These are phyloP conservation scores for Plodia interpunctella DNA, from an alignment of 1,140 invertebrate species.

Conservation along the genomic window DNA sequence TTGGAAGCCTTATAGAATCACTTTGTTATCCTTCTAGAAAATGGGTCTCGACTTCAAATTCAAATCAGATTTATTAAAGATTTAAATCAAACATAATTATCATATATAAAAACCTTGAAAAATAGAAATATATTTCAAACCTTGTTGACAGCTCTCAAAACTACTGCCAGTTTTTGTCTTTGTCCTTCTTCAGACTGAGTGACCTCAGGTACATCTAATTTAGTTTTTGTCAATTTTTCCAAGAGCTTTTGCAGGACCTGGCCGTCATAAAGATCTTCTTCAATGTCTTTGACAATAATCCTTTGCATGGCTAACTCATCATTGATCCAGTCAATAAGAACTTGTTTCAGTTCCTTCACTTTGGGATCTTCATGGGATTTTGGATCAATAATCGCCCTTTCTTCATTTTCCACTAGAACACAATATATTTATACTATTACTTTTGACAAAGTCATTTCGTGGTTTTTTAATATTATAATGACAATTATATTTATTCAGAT, in stretches of 20 bases:
- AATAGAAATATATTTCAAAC: conserved; percentile 42
- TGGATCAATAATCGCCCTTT: conserved; percentile 96
- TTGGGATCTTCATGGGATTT: conserved; percentile 91
- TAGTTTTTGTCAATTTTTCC: conserved; percentile 93
- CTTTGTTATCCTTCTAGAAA: too few relatives aligned
- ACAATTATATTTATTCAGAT: too few relatives aligned
- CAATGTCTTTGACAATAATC: conserved; percentile 98
- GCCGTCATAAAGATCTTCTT: conserved; percentile 99
- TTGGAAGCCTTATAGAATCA: too few relatives aligned
- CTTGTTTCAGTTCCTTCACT: conserved; percentile 89
- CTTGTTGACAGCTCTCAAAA: conserved; percentile 91
- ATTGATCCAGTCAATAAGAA: conserved; percentile 99
- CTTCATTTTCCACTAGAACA: conserved; percentile 95
- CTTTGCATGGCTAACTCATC: conserved; percentile 97
- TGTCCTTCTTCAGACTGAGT: conserved; percentile 99
- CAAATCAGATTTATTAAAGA: too few relatives aligned
- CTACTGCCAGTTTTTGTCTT: conserved; percentile 94
- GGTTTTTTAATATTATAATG: too few relatives aligned
- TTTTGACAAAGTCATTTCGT: too few relatives aligned
- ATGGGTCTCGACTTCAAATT: too few relatives aligned
- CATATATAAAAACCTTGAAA: conserved; percentile 6
- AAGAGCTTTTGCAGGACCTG: conserved; percentile 98
- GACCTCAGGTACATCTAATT: conserved; percentile 98
- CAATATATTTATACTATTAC: too few relatives aligned
- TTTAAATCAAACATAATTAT: background rate